Evolutionary conservation across 2,797 vertebrate genomes (phyloP), one percentile per base, ranked within the genome.

Genomic region (Notolabrus celidotus): DNA sequence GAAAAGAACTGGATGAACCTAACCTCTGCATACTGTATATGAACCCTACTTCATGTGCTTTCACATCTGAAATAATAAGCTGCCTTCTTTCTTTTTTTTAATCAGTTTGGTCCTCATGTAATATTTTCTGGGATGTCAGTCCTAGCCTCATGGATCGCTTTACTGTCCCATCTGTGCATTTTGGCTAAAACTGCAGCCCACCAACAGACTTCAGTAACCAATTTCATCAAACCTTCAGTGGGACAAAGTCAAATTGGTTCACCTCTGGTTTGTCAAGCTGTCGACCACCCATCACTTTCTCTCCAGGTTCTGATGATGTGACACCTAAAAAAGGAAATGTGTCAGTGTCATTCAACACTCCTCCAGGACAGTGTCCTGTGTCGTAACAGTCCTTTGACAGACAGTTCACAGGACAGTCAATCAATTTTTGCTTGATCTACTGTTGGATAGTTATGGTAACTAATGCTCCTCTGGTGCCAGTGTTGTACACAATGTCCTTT

Each of bases 1-100:
- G 75, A 79, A 79, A 82, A 78, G 38, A 64, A 67, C 63, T 67
- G 70, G 69, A 60, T 73, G 22, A 72, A 74, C 25, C 59, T 14
- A 2, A 0, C n/a, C n/a, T n/a, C n/a, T n/a, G n/a, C n/a, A n/a
- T n/a, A n/a, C n/a, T n/a, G n/a, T n/a, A n/a, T n/a, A 60, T 73
- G 22, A 72, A 74, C 25, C 59, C 14, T 2, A 0, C 65, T 56
- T 57, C 51, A 46, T 19, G 27, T 54, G 20, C 10, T 27, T 51
- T 74, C 17, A 31, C 39, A 20, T 12, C 39, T 41, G 12, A 41
- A 19, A 23, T n/a, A 31, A 54, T 8, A 46, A 56, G 59, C 59
- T 25, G 9, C 34, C 38, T n/a, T n/a, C n/a, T n/a, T n/a, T n/a
- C n/a, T n/a, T n/a, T n/a, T n/a, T n/a, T n/a, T n/a, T n/a, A n/a